Evolutionary conservation across 1,140 invertebrate genomes (phyloP), one percentile per base, ranked within the genome.

Genomic region (Lutraria rhynchaena): DNA sequence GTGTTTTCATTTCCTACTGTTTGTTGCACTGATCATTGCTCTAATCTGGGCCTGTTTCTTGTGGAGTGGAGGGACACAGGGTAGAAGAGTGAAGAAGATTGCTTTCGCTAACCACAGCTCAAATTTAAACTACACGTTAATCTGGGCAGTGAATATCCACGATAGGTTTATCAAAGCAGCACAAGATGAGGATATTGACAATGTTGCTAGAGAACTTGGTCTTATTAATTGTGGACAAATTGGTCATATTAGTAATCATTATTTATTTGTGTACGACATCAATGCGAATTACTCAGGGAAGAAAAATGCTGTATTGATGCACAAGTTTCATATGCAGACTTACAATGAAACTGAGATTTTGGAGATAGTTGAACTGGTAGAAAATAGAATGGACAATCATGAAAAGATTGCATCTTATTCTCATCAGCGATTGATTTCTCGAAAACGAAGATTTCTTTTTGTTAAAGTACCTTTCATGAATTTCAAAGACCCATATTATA

Each of bases 401-500:
- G 71, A 55, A 11, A 71, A 85, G 49, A 86, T 91, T 27, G 58
- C 85, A 37, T 90, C 84, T 86, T 90, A 87, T 73, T 86, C 77
- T 53, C 84, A 86, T 76, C 84, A 90, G 65, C 75, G 61, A 13
- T 78, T 89, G 15, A 75, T 89, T 41, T 78, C 61, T 5, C 80
- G 89, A 65, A 65, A 77, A 22, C 89, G 89, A 60, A 77, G 90
- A 37, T 78, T 24, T 3, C 0, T 89, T 0, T 2, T 11, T 15
- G 13, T 15, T 13, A 33, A 58, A 0, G 3, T 31, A 27, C 24
- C 35, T n/a, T 55, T 33, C 19, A 67, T 78, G 75, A 49, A 67
- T 3, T 91, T 92, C 65, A 71, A 82, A 67, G 91, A 92, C 83
- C 88, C 88, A 41, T 76, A 41, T 37, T 92, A 87, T 74, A 71